Base-by-base conservation (phyloP, 1,140 invertebrate genomes). In the Steinernema khuongi region DNA sequence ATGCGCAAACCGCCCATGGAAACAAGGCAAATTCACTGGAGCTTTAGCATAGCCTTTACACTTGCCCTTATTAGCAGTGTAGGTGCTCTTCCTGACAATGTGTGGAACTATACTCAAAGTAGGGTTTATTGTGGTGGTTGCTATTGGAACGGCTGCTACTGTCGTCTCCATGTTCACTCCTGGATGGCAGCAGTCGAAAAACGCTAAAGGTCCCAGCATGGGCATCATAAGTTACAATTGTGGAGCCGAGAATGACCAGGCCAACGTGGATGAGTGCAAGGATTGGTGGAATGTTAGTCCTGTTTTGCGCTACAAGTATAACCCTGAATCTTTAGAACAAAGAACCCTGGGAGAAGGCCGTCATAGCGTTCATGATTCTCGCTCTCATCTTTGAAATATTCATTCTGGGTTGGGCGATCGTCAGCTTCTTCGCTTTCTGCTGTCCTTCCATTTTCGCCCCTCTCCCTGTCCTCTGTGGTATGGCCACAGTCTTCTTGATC, bases 211-310 rank as follows among this genome's bases (percentile, higher is more conserved):
- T 1, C 33, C 70, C 44, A 36, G 29, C 33, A 29, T 71, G 29
- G 70, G 70, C n/a, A 36, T 71, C 7, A 44, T 71, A 1, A 71
- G 32, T 18, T 71, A 71, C 33, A 29, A 71, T 44, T 71, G 70
- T 30, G 70, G 70, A 11, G 66, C 70, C 1, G 70, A 33, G 17
- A 1, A n/a, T 30, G 31, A n/a, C 29, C 19, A 69, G n/a, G 19
- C 44, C 31, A 50, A 32, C 29, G 33, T 18, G 11, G 1, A 44
- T 2, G 33, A 71, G 7, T 71, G 70, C 33, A 67, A 50, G 33
- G 70, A 71, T 11, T 71, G 70, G 70, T 71, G 44, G 26, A 32
- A 18, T 14, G 70, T 71, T 1, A 28, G 70, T 71, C 50, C 17
- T 28, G 17, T 69, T 33, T 69, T 28, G n/a, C 29, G 29, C 11